Conservation (phyloP, 1,140 invertebrate genomes). For the Polyergus mexicanus region DNA sequence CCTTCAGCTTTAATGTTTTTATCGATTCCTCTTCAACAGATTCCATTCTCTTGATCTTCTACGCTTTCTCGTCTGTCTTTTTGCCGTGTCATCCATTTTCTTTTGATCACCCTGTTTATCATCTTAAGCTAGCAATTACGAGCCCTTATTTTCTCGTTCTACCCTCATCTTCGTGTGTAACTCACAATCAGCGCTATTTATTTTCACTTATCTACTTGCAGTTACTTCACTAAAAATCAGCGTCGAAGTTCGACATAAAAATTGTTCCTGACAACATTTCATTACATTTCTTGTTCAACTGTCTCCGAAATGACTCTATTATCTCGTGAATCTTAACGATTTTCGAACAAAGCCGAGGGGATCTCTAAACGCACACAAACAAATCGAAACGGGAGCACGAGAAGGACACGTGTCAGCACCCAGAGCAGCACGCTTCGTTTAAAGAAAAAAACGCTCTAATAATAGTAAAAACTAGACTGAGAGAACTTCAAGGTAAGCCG, state of each 20-base stretch:
- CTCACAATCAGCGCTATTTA: not conserved
- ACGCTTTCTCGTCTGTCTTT: constrained; percentile 25
- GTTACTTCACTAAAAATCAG: constrained; percentile 34
- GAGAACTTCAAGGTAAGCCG: not conserved
- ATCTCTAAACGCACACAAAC: constrained; percentile 68
- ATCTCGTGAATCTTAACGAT: constrained; percentile 1
- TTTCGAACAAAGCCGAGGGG: constrained; percentile 50
- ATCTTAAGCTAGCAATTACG: constrained; percentile 31
- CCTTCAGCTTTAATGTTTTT: not conserved
- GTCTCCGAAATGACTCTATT: constrained; percentile 45
- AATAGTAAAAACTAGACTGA: constrained; percentile 82
- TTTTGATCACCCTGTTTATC: constrained; percentile 31
- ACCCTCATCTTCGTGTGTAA: constrained; percentile 3
- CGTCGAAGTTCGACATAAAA: constrained; percentile 16
- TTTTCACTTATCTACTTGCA: constrained; percentile 16
- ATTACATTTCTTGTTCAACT: constrained; percentile 35
- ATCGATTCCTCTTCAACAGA: not conserved
- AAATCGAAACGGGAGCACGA: constrained; percentile 72
- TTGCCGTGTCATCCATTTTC: constrained; percentile 30
- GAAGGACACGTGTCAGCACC: constrained; percentile 68
- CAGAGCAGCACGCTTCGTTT: constrained; percentile 64
- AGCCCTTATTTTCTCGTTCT: constrained; percentile 16
- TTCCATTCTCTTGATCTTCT: no score
- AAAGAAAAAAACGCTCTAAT: constrained; percentile 84
- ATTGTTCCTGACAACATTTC: constrained; percentile 4